Base-by-base conservation (phyloP, 2,113 vertebrate genomes). In the Furnarius figulus region DNA sequence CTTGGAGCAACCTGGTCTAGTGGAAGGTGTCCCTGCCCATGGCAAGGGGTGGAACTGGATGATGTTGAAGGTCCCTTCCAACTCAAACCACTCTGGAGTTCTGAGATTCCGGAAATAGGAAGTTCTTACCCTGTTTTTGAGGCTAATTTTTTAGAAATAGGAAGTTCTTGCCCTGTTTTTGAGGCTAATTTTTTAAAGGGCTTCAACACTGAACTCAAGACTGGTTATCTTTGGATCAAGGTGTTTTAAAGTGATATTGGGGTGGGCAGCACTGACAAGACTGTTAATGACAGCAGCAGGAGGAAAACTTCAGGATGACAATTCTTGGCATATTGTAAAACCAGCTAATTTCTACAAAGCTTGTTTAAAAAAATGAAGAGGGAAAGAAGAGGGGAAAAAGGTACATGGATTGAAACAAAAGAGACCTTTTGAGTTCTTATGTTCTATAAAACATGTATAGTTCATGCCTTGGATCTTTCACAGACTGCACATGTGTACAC, bases 1-100 rank as follows among this genome's bases (percentile, higher is more conserved):
- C 30, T 53, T 49, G 55, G 79, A 55, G 31, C 35, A 83, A 3
- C 72, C 35, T 56, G 79, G 22, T 0, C 0, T 10, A 14, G 42
- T 49, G 31, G 10, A 28, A 49, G 2, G 5, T 35, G 12, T 77
- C 22, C 22, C 55, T 55, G 55, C 17, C 25, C 47, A 7, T 35
- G 71, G 47, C 35, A 40, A 5, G 5, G 63, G 55, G 53, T 5
- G 47, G 47, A 23, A 27, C 6, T 27, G 55, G 20, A 23, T 53
- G 25, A 42, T 35, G 40, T 77, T 5, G 22, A 42, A 71, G 35
- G 49, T 71, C 4, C 49, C 31, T 63, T 84, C 40, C 35, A 55
- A 49, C 12, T 25, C 72, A 71, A 84, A 56, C 25, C 49, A 50
- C 27, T 27, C 49, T 50, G 72, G 47, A 30, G 25, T 40, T n/a